Percentiles rank a stretch among this genome's conserved stretches.
These are phyloP conservation scores for Eupithecia abbreviata DNA, from an alignment of 2,888 invertebrate genomes.

Conservation along the genomic window DNA sequence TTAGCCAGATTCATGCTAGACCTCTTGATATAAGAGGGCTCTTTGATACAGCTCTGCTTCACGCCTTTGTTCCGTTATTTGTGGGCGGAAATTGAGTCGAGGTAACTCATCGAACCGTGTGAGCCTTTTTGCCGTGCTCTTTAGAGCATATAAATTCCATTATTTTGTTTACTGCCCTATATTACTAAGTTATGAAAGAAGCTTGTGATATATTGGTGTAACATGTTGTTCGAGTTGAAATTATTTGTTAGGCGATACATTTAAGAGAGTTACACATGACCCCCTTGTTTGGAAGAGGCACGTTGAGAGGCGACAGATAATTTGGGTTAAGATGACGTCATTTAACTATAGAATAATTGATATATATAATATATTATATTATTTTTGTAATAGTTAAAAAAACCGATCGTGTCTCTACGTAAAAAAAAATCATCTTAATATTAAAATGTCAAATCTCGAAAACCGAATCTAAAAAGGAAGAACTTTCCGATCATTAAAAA, in stretches of 20 bases:
- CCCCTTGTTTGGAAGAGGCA: no score
- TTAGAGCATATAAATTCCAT: slow-evolving; percentile 1
- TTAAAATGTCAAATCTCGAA: not conserved
- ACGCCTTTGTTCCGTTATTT: slow-evolving; percentile 22
- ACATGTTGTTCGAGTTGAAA: not conserved
- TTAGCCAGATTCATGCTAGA: not conserved
- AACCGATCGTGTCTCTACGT: not conserved
- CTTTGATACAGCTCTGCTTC: slow-evolving; percentile 16
- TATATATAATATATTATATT: no score
- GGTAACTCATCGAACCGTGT: slow-evolving; percentile 1
- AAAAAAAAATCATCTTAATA: not conserved
- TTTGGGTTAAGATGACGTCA: no score
- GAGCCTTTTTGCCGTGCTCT: slow-evolving; percentile 2
- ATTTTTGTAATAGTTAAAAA: not conserved
- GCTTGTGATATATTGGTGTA: not conserved
- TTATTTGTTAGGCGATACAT: not conserved
- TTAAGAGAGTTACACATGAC: no score
- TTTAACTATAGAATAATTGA: no score
- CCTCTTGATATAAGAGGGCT: slow-evolving; percentile 11
- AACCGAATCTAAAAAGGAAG: not conserved
- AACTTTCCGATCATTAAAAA: slow-evolving; percentile 5
- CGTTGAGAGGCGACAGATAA: no score
- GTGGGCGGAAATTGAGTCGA: slow-evolving; percentile 7
- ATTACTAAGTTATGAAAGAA: not conserved
- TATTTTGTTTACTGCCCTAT: not conserved